These are phyloP conservation scores for Platycercus adscitus DNA, from an alignment of 2,113 vertebrate genomes.

Conservation along the genomic window DNA sequence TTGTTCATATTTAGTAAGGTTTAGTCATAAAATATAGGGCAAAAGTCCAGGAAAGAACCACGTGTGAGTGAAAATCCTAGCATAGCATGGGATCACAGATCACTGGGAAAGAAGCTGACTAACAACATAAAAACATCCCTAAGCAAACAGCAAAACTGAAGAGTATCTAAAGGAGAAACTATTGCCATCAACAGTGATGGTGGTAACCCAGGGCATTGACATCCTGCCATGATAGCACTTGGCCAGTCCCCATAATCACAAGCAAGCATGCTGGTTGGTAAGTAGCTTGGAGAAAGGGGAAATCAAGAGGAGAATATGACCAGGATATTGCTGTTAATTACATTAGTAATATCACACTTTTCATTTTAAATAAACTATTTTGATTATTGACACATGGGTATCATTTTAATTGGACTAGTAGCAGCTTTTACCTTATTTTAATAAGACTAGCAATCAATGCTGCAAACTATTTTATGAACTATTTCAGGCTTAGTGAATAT, in stretches of 20 bases:
- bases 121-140: neutral
- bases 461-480: neutral
- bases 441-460: neutral
- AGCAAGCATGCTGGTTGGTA: neutral
- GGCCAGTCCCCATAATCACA: neutral
- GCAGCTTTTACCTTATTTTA: neutral
- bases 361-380: neutral
- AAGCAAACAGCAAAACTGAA: neutral
- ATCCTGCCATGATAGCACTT: neutral
- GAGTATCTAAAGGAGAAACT: neutral
- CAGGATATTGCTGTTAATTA: neutral
- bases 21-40: neutral
- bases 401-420: neutral
- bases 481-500: neutral
- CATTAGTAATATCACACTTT: neutral
- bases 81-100: neutral
- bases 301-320: neutral
- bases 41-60: neutral
- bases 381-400: neutral
- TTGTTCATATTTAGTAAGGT: neutral
- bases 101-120: neutral
- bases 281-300: neutral
- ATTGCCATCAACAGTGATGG: fast-evolving
- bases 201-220: neutral
- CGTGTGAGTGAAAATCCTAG: neutral